These are phyloP conservation scores for Phoxinus dragarum DNA, from an alignment of 2,797 vertebrate genomes.

Conservation along the genomic window DNA sequence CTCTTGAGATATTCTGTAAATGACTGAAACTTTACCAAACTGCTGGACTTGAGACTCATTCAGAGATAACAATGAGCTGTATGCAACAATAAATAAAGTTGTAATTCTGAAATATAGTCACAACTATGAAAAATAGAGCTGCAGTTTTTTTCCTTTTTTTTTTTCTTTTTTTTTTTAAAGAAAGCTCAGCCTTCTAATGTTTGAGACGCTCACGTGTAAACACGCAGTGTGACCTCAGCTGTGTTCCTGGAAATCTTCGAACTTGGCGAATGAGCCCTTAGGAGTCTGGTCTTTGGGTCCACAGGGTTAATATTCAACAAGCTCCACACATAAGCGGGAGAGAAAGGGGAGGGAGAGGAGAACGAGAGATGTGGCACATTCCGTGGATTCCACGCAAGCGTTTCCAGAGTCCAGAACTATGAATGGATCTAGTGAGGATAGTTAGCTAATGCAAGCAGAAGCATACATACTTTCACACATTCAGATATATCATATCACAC, in stretches of 20 bases:
- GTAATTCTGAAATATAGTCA: not conserved
- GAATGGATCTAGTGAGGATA: constrained; percentile 72
- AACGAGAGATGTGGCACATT: constrained; percentile 72
- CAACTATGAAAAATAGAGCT: not conserved
- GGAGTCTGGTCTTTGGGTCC: constrained; percentile 71
- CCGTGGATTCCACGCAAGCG: constrained; percentile 76
- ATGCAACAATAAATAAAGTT: not conserved
- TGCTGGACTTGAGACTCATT: not conserved
- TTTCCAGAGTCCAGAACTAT: constrained; percentile 69
- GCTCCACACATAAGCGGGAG: constrained; percentile 54
- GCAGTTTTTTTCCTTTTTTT: not conserved
- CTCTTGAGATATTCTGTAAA: not conserved
- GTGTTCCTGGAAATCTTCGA: constrained; percentile 73
- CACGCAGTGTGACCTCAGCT: constrained; percentile 66
- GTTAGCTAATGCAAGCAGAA: constrained; percentile 54
- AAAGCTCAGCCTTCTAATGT: not conserved
- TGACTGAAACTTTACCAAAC: not conserved
- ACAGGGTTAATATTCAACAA: constrained; percentile 78
- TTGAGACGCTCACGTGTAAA: not conserved
- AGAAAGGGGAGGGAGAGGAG: constrained; percentile 49
- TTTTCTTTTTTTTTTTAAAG: not conserved
- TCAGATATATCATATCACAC: constrained; percentile 11
- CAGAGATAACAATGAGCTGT: not conserved
- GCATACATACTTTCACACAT: constrained; percentile 31
- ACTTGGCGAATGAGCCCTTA: constrained; percentile 68